Base-by-base conservation (phyloP, 2,113 vertebrate species). In the Apeltes quadracus region DNA sequence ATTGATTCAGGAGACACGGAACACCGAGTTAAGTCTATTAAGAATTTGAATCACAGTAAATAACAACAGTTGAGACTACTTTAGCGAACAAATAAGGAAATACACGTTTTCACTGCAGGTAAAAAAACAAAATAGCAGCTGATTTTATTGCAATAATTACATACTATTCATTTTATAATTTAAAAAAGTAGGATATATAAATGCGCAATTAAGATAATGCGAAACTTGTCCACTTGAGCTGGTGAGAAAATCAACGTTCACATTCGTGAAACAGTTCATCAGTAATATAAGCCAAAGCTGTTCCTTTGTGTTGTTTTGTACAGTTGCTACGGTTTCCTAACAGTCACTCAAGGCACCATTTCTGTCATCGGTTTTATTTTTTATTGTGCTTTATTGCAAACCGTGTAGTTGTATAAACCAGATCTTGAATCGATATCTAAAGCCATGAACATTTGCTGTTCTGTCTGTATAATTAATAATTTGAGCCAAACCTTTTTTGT, bases 221-320 rank as follows among this genome's bases (percentile, higher is more conserved):
- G 43, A n/a, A 91, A 91, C 92, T 93, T 95, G 86, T 83, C 95
- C 95, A 95, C 95, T 95, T 93, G 94, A 96, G 95, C 96, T 95
- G 94, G 94, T 95, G 93, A 95, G 88, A 83, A 94, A 93, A 93
- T 92, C 94, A 93, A 94, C 93, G 95, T 94, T 95, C 95, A 95
- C 95, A 92, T 95, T 81, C 95, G 94, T 96, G 94, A 93, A 96
- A 95, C 95, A 96, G 95, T 94, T 94, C 95, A 95, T 96, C 96
- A 95, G 96, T 96, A 96, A 95, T 95, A 96, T 94, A 98, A 98
- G 96, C 97, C 96, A 99, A 99, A 99, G 96, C 95, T 96, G 93
- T 96, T 94, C 94, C 93, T 92, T 93, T 92, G 91, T 93, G 94
- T 94, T 93, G 91, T 93, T 94, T 94, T 92, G 85, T 95, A 95